These are phyloP conservation scores for Hippocampus comes DNA, from an alignment of 2,113 vertebrate species.

Conservation along the genomic window DNA sequence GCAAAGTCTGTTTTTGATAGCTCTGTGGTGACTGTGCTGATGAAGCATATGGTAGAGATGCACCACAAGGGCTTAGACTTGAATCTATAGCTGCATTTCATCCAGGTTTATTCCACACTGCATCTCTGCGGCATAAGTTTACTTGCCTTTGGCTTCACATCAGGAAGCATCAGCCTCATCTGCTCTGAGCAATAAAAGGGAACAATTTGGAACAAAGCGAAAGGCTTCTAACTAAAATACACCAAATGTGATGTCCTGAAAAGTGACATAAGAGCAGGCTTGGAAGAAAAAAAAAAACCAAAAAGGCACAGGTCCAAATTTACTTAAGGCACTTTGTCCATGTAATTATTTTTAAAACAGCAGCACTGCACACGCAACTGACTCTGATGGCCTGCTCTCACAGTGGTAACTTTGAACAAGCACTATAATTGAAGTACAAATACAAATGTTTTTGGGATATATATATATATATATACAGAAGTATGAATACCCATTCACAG, in stretches of 20 bases:
- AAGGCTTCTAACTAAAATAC: conserved; percentile 18
- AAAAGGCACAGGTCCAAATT: conserved; percentile 42
- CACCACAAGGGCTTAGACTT: neutral
- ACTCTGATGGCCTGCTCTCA: neutral
- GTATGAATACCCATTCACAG: no score
- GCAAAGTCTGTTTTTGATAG: neutral
- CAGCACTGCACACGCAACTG: conserved; percentile 11
- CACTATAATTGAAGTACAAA: neutral
- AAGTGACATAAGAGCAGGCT: conserved; percentile 27
- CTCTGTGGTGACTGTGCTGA: neutral
- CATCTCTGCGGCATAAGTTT: conserved; percentile 27
- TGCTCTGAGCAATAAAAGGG: conserved; percentile 11
- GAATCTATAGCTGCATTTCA: neutral
- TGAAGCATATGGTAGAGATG: neutral
- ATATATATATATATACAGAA: no score
- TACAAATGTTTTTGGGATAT: neutral
- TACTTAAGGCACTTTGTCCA: conserved; percentile 26
- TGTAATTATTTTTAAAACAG: conserved; percentile 23
- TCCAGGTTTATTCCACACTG: conserved; percentile 25
- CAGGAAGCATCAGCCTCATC: conserved; percentile 38
- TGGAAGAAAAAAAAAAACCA: conserved; percentile 1
- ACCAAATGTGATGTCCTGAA: conserved; percentile 33
- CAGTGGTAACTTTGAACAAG: conserved; percentile 3
- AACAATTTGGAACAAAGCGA: conserved; percentile 27
- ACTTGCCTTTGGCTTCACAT: conserved; percentile 26